Percentiles rank a stretch among this genome's conserved stretches.
These are phyloP conservation scores for Parotocinclus haroldoi DNA, from an alignment of 2,797 vertebrate genomes.

Conservation along the genomic window DNA sequence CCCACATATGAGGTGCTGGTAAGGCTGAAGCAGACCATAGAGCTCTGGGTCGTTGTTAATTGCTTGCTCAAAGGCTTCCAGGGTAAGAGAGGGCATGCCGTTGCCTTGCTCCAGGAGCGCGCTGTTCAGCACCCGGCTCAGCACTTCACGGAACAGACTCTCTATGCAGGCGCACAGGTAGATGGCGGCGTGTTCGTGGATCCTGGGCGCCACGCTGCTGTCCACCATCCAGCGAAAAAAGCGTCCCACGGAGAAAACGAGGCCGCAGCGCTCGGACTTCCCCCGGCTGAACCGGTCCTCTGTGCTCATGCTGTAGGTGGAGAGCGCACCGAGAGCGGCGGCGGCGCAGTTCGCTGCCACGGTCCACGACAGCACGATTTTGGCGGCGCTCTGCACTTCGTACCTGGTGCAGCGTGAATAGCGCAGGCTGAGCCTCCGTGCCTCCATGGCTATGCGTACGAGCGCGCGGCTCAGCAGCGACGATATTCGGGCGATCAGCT, in stretches of 20 bases:
- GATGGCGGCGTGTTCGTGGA: conserved; percentile 96
- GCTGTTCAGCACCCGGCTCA: conserved; percentile 67
- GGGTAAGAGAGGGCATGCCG: conserved; percentile 76
- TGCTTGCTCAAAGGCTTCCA: conserved; percentile 86
- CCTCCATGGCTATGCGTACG: conserved; percentile 86
- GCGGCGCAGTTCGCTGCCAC: conserved; percentile 81
- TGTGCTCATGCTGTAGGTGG: conserved; percentile 92
- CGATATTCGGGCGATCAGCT: conserved; percentile 85
- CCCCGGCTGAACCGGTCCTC: conserved; percentile 90
- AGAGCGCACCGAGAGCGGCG: conserved; percentile 84
- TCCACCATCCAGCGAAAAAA: conserved; percentile 99
- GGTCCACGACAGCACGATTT: conserved; percentile 87
- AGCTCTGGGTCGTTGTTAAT: conserved; percentile 88
- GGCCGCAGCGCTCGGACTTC: conserved; percentile 88
- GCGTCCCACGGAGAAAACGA: conserved; percentile 88
- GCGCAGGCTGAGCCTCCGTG: conserved; percentile 90
- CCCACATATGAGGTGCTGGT: conserved; percentile 92
- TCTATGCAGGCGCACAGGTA: conserved; percentile 92
- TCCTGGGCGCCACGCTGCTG: conserved; percentile 83
- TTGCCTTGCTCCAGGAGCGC: conserved; percentile 75
- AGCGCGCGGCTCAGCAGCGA: conserved; percentile 84
- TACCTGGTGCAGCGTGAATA: conserved; percentile 95
- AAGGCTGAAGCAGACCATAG: conserved; percentile 88
- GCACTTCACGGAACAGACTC: conserved; percentile 88
- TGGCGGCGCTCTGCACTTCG: conserved; percentile 91